These are phyloP conservation scores for Ramazzottius varieornatus DNA, from an alignment of 2,888 invertebrate genomes.

Conservation along the genomic window DNA sequence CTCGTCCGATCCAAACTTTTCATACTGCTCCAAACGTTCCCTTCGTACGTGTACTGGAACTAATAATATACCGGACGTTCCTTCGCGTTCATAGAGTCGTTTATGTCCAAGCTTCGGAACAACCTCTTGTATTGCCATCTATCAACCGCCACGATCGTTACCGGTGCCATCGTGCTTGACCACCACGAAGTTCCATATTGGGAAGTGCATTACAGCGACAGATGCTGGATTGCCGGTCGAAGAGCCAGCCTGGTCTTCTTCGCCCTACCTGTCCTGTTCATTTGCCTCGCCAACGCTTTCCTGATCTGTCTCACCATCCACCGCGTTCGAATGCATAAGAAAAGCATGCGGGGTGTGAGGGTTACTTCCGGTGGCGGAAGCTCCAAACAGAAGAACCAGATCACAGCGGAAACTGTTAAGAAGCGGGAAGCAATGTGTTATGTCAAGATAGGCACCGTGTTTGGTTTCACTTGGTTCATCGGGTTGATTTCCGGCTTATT, in stretches of 20 bases:
- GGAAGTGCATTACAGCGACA: not conserved
- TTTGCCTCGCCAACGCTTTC: slow-evolving; percentile 12
- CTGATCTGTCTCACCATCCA: slow-evolving; percentile 12
- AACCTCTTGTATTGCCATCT: slow-evolving; percentile 21
- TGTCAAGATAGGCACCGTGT: slow-evolving; percentile 12
- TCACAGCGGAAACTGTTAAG: not conserved
- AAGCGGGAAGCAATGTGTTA: slow-evolving; percentile 12
- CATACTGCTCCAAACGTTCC: no score
- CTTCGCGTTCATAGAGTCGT: no score
- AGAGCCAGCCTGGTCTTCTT: slow-evolving; percentile 12
- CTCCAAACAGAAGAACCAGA: not conserved
- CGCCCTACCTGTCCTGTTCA: slow-evolving; percentile 11
- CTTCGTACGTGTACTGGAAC: no score
- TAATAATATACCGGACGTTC: no score
- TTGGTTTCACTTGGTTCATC: slow-evolving; percentile 16
- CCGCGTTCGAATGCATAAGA: slow-evolving; percentile 10
- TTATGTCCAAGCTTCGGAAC: slow-evolving; percentile 10
- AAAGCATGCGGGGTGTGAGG: slow-evolving; percentile 7
- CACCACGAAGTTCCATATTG: slow-evolving; percentile 8
- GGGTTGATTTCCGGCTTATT: slow-evolving; percentile 10
- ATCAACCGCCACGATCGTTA: slow-evolving; percentile 17
- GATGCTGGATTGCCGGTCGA: slow-evolving; percentile 14
- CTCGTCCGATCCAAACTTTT: no score
- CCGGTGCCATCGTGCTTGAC: slow-evolving; percentile 17
- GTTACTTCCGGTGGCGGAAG: not conserved